These are phyloP conservation scores for Phylloscopus collybita DNA, from an alignment of 2,797 vertebrate species.

Conservation along the genomic window DNA sequence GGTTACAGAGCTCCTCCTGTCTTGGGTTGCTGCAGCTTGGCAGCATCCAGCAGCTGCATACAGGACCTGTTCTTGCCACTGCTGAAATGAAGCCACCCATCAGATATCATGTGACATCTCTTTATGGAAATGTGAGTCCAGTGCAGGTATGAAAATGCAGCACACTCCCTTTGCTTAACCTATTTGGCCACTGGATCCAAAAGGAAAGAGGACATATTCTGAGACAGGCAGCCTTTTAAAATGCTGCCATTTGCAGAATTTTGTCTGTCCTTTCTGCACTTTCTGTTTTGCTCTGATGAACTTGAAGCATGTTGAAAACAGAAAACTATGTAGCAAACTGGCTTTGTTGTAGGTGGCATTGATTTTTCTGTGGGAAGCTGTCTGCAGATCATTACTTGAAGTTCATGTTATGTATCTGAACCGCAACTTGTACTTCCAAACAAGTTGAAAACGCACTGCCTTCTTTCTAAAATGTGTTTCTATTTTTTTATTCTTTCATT, in stretches of 20 bases:
- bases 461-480: neutral
- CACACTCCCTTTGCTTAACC: neutral
- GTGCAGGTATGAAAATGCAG: neutral
- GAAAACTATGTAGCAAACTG: neutral
- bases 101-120: neutral
- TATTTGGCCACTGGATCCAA: neutral
- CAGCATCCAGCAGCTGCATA: neutral
- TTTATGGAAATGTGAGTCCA: neutral
- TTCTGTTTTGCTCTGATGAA: neutral
- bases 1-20: neutral
- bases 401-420: neutral
- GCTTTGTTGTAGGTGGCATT: neutral
- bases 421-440: slow-evolving; percentile 7
- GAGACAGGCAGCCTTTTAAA: neutral
- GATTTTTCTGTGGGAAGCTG: neutral
- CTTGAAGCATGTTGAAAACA: neutral
- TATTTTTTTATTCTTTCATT: slow-evolving; percentile 27
- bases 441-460: neutral
- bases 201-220: neutral
- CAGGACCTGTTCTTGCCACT: neutral
- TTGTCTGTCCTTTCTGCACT: neutral
- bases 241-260: neutral
- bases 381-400: slow-evolving; percentile 5
- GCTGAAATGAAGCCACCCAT: neutral
- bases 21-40: neutral